Evolutionary conservation across 1,140 invertebrate genomes (phyloP).

Genomic region (Drosophila mauritiana): DNA sequence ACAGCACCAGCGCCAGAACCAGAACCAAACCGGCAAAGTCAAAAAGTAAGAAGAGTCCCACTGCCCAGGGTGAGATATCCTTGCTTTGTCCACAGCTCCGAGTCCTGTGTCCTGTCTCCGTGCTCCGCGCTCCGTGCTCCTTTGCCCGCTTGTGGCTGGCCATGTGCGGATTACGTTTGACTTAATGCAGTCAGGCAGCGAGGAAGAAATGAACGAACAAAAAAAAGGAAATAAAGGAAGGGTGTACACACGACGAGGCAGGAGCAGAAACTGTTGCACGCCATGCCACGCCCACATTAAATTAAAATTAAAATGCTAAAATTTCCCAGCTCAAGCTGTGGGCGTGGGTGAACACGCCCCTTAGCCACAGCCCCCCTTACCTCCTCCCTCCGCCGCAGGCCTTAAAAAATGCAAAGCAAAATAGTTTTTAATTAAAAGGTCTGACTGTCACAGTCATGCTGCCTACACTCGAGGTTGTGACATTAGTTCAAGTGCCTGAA

Average conservation of each 20-base stretch:
- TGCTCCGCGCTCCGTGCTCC: constrained; percentile 13
- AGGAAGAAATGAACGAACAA: not conserved
- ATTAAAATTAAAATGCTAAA: constrained; percentile 83
- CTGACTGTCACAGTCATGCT: constrained; percentile 52
- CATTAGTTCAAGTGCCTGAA: constrained; percentile 27
- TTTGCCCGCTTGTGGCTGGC: constrained; percentile 64
- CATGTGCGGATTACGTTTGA: constrained; percentile 83
- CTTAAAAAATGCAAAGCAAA: constrained; percentile 77
- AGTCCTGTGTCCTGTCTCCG: constrained; percentile 6
- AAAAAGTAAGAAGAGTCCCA: constrained; percentile 62
- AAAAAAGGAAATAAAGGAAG: constrained; percentile 1
- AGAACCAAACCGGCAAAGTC: constrained; percentile 62
- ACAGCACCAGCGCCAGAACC: constrained; percentile 56
- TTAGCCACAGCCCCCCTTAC: not conserved
- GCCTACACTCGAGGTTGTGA: constrained; percentile 46
- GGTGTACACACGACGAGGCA: constrained; percentile 3
- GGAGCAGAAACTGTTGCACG: constrained; percentile 70
- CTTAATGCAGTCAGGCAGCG: constrained; percentile 65
- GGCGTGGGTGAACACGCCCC: constrained; percentile 51
- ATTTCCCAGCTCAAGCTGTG: constrained; percentile 69
- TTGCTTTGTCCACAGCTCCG: constrained; percentile 42
- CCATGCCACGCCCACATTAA: constrained; percentile 73
- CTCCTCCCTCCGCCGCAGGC: constrained; percentile 32
- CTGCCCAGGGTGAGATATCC: constrained; percentile 42
- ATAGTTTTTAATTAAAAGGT: constrained; percentile 83